Conservation (phyloP, 2,113 vertebrate genomes). For the Butorides virescens region DNA sequence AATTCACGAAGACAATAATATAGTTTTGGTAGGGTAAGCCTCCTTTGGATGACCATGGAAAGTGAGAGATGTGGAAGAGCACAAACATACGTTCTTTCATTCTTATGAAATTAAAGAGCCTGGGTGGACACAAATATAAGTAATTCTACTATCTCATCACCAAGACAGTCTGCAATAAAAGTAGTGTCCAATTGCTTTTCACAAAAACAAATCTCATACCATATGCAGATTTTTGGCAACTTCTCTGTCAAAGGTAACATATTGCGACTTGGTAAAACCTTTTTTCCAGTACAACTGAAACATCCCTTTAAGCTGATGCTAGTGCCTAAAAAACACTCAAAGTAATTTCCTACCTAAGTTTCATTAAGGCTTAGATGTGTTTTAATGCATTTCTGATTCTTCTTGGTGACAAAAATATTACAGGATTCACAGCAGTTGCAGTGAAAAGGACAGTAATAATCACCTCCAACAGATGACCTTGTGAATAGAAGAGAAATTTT, state of each 20-base stretch:
- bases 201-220: background rate
- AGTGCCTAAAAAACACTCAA: background rate
- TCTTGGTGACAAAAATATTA: background rate
- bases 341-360: background rate
- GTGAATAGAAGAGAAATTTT: background rate
- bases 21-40: background rate
- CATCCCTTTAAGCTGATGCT: background rate
- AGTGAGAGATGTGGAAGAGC: background rate
- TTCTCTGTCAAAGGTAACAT: background rate
- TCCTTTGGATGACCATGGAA: background rate
- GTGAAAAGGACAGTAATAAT: background rate
- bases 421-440: background rate
- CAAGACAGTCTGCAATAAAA: background rate
- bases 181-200: background rate
- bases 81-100: background rate
- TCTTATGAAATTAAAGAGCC: background rate
- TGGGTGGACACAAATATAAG: background rate
- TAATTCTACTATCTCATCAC: background rate
- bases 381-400: slow-evolving; percentile 1
- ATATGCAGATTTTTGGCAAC: background rate
- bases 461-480: background rate
- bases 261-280: background rate
- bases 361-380: background rate
- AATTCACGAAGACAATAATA: background rate
- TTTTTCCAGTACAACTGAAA: background rate